These are phyloP conservation scores for Aricia agestis DNA, from an alignment of 1,140 invertebrate species.

Conservation along the genomic window DNA sequence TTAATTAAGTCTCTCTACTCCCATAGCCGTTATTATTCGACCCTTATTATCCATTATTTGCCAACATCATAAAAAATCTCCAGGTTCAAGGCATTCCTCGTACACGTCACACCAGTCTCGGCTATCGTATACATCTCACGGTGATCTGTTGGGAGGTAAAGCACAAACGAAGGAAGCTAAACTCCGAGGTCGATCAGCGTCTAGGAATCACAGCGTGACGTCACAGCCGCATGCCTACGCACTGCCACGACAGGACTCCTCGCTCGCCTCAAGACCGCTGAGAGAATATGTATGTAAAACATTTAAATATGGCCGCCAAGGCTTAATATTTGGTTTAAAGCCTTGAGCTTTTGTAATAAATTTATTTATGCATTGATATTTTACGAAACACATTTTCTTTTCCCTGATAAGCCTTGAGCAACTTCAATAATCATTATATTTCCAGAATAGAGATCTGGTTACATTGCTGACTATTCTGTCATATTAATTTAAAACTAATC, in stretches of 20 bases:
- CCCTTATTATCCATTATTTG: background rate
- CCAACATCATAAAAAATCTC: conserved; percentile 27
- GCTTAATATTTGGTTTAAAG: too few relatives aligned
- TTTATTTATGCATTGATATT: too few relatives aligned
- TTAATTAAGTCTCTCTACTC: background rate
- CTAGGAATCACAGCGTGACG: conserved; percentile 81
- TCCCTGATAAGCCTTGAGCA: too few relatives aligned
- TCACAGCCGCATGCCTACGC: conserved; percentile 78
- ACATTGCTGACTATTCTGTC: background rate
- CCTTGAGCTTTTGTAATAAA: too few relatives aligned
- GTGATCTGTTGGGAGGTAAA: conserved; percentile 87
- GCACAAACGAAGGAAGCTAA: conserved; percentile 90
- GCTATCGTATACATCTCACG: conserved; percentile 95
- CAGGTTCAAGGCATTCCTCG: conserved; percentile 91
- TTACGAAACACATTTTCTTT: too few relatives aligned
- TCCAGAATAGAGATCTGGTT: too few relatives aligned
- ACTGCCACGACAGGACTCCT: conserved; percentile 80
- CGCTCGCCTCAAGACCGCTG: conserved; percentile 82
- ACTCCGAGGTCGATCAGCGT: conserved; percentile 83
- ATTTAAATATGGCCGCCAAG: too few relatives aligned
- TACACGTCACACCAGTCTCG: conserved; percentile 95
- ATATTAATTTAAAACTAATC: background rate
- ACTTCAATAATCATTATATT: too few relatives aligned
- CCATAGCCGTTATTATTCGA: background rate
- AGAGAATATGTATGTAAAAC: conserved; percentile 81